Evolutionary conservation across 2,888 invertebrate genomes (phyloP).

Genomic region (Drosophila mercatorum): DNA sequence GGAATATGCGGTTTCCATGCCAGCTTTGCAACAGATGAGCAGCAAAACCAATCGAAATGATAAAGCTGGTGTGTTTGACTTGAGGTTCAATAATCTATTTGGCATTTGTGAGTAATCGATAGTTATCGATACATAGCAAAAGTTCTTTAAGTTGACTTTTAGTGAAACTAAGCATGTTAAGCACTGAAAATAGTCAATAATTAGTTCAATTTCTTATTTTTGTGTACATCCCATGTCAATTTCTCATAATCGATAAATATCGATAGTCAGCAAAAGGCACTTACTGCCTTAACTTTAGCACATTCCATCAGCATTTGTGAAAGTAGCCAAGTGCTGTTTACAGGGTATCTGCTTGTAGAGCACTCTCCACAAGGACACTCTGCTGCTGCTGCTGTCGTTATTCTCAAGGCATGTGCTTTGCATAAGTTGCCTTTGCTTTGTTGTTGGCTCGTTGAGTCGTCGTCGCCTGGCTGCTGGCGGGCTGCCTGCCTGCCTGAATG

Average conservation of each 20-base stretch:
- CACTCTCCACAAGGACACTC: not conserved
- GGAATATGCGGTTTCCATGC: not conserved
- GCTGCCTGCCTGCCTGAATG: constrained; percentile 15
- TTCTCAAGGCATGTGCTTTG: constrained; percentile 19
- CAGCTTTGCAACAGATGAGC: no score
- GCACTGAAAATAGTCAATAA: not conserved
- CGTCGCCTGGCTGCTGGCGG: not conserved
- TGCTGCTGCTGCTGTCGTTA: constrained; percentile 5
- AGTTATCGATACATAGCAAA: not conserved
- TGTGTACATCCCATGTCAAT: no score
- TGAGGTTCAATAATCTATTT: not conserved
- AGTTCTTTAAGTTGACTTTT: not conserved
- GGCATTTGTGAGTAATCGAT: not conserved
- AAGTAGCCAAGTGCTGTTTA: not conserved
- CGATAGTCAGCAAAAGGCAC: not conserved
- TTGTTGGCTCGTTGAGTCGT: constrained; percentile 1
- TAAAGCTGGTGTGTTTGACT: not conserved
- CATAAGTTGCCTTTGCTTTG: constrained; percentile 28
- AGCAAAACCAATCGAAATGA: no score
- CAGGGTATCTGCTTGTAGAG: not conserved
- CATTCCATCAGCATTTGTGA: not conserved
- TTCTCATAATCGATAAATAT: not conserved
- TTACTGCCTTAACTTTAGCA: not conserved
- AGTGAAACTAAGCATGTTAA: not conserved
- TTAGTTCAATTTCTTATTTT: no score